These are phyloP conservation scores for Pogona vitticeps DNA, from an alignment of 2,113 vertebrate genomes.

Conservation along the genomic window DNA sequence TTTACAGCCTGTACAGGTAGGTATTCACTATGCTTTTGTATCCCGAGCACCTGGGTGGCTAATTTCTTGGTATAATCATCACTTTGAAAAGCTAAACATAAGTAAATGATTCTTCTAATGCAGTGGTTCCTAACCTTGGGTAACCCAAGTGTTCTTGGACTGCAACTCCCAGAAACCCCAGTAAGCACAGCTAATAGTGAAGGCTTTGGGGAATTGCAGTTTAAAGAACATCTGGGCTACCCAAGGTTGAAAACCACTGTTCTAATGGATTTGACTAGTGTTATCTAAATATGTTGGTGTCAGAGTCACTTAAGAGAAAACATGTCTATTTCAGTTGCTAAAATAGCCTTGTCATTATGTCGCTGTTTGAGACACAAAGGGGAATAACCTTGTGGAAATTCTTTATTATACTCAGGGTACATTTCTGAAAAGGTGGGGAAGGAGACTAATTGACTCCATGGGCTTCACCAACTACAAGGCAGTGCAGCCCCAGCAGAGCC, in stretches of 20 bases:
- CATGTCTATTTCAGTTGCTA: constrained; percentile 8
- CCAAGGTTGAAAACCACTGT: too few relatives aligned
- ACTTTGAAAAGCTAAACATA: not conserved
- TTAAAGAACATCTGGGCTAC: too few relatives aligned
- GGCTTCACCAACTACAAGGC: too few relatives aligned
- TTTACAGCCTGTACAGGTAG: not conserved
- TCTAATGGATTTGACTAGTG: constrained; percentile 34
- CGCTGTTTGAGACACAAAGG: constrained; percentile 19
- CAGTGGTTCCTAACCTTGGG: too few relatives aligned
- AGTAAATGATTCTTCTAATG: not conserved
- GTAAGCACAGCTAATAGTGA: too few relatives aligned
- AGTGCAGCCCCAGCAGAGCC: too few relatives aligned
- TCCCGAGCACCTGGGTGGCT: not conserved
- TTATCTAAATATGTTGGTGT: constrained; percentile 10
- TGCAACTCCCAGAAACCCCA: too few relatives aligned
- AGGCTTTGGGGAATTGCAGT: too few relatives aligned
- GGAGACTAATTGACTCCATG: too few relatives aligned
- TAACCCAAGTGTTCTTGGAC: too few relatives aligned
- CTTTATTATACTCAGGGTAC: not conserved
- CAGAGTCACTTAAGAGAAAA: not conserved
- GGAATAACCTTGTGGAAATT: not conserved
- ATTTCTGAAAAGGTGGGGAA: not conserved
- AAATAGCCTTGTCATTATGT: constrained; percentile 32
- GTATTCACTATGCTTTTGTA: not conserved
- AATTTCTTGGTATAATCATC: not conserved